Conservation (phyloP, 2,797 vertebrate species). For the Gouania willdenowi region DNA sequence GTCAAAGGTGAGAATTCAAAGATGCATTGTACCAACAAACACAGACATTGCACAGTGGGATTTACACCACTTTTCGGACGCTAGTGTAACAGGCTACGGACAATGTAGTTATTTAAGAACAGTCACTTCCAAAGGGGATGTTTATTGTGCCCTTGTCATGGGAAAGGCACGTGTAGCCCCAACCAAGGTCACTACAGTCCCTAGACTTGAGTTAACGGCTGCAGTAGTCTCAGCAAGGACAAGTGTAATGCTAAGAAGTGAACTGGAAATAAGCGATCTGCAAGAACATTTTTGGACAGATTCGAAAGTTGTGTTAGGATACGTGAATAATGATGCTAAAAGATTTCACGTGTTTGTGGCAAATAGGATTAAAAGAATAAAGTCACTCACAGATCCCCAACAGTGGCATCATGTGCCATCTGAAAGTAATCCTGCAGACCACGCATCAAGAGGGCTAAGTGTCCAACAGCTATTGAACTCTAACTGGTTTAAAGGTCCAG, state of each 20-base stretch:
- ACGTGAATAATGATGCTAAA: too few species aligned
- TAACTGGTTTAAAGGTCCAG: conserved; percentile 17
- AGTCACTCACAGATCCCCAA: too few species aligned
- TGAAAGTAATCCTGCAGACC: conserved; percentile 5
- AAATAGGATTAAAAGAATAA: too few species aligned
- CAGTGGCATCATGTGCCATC: conserved; percentile 1
- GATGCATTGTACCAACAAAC: background rate
- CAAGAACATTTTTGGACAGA: conserved; percentile 6
- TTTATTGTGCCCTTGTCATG: background rate
- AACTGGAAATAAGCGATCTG: background rate
- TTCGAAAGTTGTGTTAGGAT: too few species aligned
- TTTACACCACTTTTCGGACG: background rate
- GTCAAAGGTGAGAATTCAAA: background rate
- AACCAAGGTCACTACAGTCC: conserved; percentile 10
- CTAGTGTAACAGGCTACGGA: conserved; percentile 1
- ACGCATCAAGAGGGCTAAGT: conserved; percentile 1
- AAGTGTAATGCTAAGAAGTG: background rate
- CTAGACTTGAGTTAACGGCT: background rate
- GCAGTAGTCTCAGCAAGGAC: background rate
- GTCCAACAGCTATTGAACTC: background rate
- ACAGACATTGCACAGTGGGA: background rate
- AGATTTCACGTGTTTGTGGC: too few species aligned
- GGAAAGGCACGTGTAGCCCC: background rate
- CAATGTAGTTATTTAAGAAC: background rate
- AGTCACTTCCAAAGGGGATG: background rate